Evolutionary conservation across 1,140 invertebrate species (phyloP).

Genomic region (Latrodectus geometricus): DNA sequence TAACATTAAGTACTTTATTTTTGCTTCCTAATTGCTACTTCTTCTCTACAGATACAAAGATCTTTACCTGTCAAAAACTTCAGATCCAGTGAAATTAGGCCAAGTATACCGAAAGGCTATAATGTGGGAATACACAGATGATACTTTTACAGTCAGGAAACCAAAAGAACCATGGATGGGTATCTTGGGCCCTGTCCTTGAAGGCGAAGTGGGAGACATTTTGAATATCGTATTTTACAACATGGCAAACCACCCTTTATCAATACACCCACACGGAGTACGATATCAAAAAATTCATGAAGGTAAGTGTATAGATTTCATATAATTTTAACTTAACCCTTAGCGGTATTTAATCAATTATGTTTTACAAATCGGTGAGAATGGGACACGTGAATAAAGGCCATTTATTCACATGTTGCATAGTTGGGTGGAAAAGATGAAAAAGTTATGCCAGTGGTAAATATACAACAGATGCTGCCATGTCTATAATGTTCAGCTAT

Average conservation of each 20-base stretch:
- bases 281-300: conserved; percentile 59
- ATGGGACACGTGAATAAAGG: too few relatives aligned
- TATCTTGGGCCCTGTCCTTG: conserved; percentile 65
- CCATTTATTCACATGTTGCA: too few relatives aligned
- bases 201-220: conserved; percentile 66
- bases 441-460: too few relatives aligned
- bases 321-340: too few relatives aligned
- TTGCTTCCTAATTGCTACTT: neutral
- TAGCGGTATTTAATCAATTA: too few relatives aligned
- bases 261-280: conserved; percentile 64
- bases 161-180: conserved; percentile 64
- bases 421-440: too few relatives aligned
- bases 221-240: conserved; percentile 66
- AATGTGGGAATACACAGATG: conserved; percentile 66
- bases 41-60: conserved; percentile 27
- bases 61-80: conserved; percentile 40
- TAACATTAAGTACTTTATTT: too few relatives aligned
- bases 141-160: conserved; percentile 63
- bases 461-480: too few relatives aligned
- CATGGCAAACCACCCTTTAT: conserved; percentile 63
- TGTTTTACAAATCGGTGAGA: too few relatives aligned
- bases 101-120: conserved; percentile 66
- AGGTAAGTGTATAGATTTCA: conserved; percentile 22
- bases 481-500: too few relatives aligned
- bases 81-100: conserved; percentile 63